Percentiles rank a stretch among this genome's conserved stretches.
These are phyloP conservation scores for Pelecanus crispus DNA, from an alignment of 2,113 vertebrate genomes.

Conservation along the genomic window DNA sequence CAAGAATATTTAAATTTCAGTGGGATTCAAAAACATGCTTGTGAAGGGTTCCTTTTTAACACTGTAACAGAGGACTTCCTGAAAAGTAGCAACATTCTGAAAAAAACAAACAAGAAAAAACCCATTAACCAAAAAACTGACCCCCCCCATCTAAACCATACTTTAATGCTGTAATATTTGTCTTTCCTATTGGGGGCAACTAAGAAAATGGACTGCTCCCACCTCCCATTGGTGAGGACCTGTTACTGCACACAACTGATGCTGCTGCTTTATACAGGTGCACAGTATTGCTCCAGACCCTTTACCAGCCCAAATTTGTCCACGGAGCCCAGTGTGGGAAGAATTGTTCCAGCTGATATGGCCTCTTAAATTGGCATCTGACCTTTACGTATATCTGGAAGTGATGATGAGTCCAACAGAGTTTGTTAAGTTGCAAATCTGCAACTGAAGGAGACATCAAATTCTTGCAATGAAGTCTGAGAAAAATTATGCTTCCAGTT, in stretches of 20 bases:
- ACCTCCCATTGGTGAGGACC: neutral
- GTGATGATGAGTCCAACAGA: neutral
- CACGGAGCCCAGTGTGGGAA: neutral
- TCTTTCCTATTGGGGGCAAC: neutral
- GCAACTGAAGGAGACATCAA: neutral
- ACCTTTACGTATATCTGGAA: neutral
- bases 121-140: fast-evolving
- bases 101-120: neutral
- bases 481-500: neutral
- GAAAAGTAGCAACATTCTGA: neutral
- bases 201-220: neutral
- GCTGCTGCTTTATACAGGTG: neutral
- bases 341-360: neutral
- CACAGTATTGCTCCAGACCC: neutral
- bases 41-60: neutral
- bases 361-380: neutral
- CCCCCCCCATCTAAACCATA: fast-evolving
- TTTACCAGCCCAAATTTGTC: neutral
- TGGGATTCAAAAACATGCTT: neutral
- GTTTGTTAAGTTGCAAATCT: neutral
- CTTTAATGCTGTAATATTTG: neutral
- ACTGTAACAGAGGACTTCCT: neutral
- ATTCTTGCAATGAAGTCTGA: neutral
- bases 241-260: neutral
- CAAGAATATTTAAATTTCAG: neutral